Percentiles rank a stretch among this genome's conserved stretches.
phyloP scores from a whole-genome alignment of 2,888 invertebrate species.

The Campopleginae sp. region DNA sequence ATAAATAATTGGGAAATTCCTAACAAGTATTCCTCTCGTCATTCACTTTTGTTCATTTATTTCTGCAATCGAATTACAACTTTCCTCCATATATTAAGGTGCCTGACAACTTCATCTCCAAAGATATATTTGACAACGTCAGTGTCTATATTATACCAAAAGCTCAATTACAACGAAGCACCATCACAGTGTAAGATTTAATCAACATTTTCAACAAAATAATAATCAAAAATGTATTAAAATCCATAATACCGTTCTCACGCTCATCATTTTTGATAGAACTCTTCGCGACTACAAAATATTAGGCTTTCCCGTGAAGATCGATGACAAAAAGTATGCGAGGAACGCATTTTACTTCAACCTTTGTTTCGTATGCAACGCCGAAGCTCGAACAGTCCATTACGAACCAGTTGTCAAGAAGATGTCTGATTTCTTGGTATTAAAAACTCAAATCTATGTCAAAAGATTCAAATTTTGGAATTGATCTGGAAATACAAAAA shows the following conservation, averaged over 20 bases:
- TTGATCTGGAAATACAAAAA: neutral
- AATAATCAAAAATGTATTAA: constrained; percentile 14
- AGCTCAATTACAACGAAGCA: constrained; percentile 94
- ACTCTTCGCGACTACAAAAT: constrained; percentile 94
- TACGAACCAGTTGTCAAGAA: constrained; percentile 98
- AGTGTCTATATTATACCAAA: constrained; percentile 98
- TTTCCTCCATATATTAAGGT: constrained; percentile 86
- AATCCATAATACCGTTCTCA: neutral
- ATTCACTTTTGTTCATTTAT: neutral
- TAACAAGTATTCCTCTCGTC: neutral
- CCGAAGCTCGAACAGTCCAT: constrained; percentile 94
- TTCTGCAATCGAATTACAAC: constrained; percentile 2
- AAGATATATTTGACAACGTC: constrained; percentile 96
- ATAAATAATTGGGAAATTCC: neutral
- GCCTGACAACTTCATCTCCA: constrained; percentile 95
- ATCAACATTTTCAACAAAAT: neutral
- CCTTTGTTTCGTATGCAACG: constrained; percentile 96
- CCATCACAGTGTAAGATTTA: constrained; percentile 93
- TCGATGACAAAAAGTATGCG: constrained; percentile 94
- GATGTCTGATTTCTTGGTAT: constrained; percentile 94
- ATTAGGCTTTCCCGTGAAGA: constrained; percentile 95
- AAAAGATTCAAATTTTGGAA: neutral
- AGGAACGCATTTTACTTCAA: constrained; percentile 98
- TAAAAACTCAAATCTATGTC: neutral
- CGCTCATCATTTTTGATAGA: constrained; percentile 83